Evolutionary conservation across 2,888 invertebrate species (phyloP).

Genomic region (Cremastinae sp.): DNA sequence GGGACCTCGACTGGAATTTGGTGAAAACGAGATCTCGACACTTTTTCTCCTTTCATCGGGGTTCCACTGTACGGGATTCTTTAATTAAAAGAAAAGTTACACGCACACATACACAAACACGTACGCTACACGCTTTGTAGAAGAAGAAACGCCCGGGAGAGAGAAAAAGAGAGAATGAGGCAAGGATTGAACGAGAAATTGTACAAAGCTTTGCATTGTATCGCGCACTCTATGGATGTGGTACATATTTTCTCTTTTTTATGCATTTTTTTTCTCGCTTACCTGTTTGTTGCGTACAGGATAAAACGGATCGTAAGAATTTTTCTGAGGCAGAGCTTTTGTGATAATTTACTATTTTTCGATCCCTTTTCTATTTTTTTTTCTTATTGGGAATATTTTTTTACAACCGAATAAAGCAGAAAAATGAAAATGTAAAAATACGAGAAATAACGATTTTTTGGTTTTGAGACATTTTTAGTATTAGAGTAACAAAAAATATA

Average conservation of each 20-base stretch:
- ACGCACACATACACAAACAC: conserved; percentile 17
- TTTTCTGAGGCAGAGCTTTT: neutral
- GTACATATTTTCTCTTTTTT: conserved; percentile 5
- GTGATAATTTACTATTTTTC: neutral
- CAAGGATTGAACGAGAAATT: conserved; percentile 30
- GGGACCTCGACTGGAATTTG: conserved; percentile 15
- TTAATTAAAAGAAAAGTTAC: conserved; percentile 10
- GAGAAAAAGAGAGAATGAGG: conserved; percentile 12
- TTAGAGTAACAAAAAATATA: too few relatives aligned
- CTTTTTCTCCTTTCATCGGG: conserved; percentile 1
- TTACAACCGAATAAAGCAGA: too few relatives aligned
- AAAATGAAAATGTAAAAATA: too few relatives aligned
- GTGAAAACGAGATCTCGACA: neutral
- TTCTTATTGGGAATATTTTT: neutral
- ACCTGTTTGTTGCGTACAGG: conserved; percentile 17
- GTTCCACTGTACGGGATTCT: conserved; percentile 8
- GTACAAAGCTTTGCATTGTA: conserved; percentile 49
- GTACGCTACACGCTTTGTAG: conserved; percentile 49
- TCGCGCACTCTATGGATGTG: conserved; percentile 23
- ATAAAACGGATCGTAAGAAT: conserved; percentile 1
- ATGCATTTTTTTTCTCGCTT: neutral
- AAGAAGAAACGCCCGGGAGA: conserved; percentile 11
- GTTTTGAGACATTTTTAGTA: too few relatives aligned
- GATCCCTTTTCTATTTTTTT: neutral
- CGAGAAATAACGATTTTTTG: too few relatives aligned